Base-by-base conservation (phyloP, 2,888 invertebrate species). In the Polyommatus iphigenia region DNA sequence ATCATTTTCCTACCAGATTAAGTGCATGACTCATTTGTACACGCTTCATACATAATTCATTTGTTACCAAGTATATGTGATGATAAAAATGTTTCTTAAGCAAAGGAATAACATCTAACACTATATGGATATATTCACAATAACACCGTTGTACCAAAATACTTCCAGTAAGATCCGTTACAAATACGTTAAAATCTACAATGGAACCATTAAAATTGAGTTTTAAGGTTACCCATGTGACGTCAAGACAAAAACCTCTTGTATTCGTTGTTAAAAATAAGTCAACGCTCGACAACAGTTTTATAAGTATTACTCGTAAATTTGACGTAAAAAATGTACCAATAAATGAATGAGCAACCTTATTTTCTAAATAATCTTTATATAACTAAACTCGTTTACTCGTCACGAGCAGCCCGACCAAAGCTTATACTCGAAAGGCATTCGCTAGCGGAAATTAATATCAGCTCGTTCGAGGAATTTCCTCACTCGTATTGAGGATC, bases 401-500 rank as follows among this genome's bases (percentile, higher is more conserved):
- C 29, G 67, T 29, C 29, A 29, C 15, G 29, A 32, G 67, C 29
- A 32, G 67, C 29, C 29, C 6, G 29, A 7, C 6, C 67, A 18
- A 67, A 32, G 29, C 29, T 67, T 62, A 62, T 24, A 67, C 29
- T 83, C 83, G 85, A 83, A 84, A 83, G 83, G 82, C 83, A 85
- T 86, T 87, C 85, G 88, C 87, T 85, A 80, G 87, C 91, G 91
- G 92, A 93, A 91, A 92, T 92, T 91, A 91, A 90, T 89, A 89
- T 89, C 86, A 86, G 88, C 85, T 89, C 88, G 88, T 87, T 89
- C 83, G 84, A 82, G 83, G 85, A 81, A 84, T 83, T 80, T 80
- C 76, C 54, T 73, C 13, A 36, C 50, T 78, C 76, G 76, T 80
- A 80, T 76, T 24, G 24, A 24, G 24, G 24, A 24, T 54, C 59